phyloP scores from a whole-genome alignment of 1,140 invertebrate species.

The Aphidius ervi region DNA sequence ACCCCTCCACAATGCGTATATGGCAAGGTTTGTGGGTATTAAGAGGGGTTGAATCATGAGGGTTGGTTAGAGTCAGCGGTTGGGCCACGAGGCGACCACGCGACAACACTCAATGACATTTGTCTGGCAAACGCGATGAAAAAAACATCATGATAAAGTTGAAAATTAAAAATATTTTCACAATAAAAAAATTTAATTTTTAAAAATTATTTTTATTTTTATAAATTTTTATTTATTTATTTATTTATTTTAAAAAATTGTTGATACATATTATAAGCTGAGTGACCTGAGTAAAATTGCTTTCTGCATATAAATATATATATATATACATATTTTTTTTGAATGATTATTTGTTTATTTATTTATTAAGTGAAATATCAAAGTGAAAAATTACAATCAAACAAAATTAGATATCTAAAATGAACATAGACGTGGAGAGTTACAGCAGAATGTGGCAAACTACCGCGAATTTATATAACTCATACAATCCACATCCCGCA shows the following conservation, averaged over 20 bases:
- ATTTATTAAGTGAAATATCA: constrained; percentile 1
- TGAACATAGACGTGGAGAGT: constrained; percentile 36
- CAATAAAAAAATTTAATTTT: background rate
- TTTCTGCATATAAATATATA: no score
- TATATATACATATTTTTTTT: background rate
- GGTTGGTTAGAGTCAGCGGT: constrained; percentile 28
- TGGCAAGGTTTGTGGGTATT: constrained; percentile 13
- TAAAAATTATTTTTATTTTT: background rate
- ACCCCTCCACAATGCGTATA: background rate
- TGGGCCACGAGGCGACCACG: constrained; percentile 44
- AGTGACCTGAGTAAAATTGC: background rate
- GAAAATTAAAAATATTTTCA: background rate
- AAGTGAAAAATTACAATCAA: background rate
- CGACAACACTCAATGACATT: constrained; percentile 38
- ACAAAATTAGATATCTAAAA: background rate
- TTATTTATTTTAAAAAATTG: background rate
- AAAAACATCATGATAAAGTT: constrained; percentile 1
- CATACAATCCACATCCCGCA: constrained; percentile 40
- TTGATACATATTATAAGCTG: background rate
- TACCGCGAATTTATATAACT: constrained; percentile 26
- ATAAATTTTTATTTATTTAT: no score
- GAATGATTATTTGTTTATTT: background rate
- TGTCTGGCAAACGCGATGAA: constrained; percentile 24
- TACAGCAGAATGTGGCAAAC: constrained; percentile 46
- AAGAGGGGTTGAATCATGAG: constrained; percentile 34